Evolutionary conservation across 2,797 vertebrate species (phyloP).

Genomic region (Lophotriccus pileatus): DNA sequence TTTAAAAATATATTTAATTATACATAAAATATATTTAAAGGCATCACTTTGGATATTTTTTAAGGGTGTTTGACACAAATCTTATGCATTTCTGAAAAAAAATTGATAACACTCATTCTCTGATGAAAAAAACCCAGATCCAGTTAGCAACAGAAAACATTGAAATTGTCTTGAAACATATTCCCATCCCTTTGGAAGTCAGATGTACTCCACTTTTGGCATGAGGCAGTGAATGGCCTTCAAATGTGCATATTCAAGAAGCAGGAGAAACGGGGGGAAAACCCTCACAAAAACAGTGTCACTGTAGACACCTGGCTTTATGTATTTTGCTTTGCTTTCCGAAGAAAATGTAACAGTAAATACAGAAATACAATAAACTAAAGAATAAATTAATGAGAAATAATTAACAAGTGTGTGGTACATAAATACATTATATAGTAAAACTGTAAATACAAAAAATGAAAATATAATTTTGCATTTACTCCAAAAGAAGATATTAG

Average conservation of each 20-base stretch:
- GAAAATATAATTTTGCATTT: not conserved
- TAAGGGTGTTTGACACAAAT: not conserved
- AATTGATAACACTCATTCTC: not conserved
- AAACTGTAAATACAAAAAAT: not conserved
- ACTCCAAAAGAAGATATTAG: not conserved
- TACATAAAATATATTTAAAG: not conserved
- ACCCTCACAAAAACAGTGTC: not conserved
- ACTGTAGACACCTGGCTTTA: not conserved
- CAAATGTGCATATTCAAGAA: not conserved
- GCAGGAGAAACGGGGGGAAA: not conserved
- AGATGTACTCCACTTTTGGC: not conserved
- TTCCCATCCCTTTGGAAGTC: not conserved
- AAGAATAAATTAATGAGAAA: not conserved
- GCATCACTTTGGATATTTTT: not conserved
- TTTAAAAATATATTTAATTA: not conserved
- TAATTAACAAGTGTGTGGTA: not conserved
- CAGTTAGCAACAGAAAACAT: not conserved
- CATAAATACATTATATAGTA: not conserved
- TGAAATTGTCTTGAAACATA: not conserved
- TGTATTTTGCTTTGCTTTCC: not conserved
- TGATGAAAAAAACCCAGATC: not conserved
- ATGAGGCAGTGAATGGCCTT: not conserved
- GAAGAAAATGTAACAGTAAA: not conserved
- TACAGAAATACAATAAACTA: not conserved
- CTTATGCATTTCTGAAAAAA: not conserved